Percentiles rank a stretch among this genome's conserved stretches.
These are phyloP conservation scores for Azemiops feae DNA, from an alignment of 2,113 vertebrate genomes.

Conservation along the genomic window DNA sequence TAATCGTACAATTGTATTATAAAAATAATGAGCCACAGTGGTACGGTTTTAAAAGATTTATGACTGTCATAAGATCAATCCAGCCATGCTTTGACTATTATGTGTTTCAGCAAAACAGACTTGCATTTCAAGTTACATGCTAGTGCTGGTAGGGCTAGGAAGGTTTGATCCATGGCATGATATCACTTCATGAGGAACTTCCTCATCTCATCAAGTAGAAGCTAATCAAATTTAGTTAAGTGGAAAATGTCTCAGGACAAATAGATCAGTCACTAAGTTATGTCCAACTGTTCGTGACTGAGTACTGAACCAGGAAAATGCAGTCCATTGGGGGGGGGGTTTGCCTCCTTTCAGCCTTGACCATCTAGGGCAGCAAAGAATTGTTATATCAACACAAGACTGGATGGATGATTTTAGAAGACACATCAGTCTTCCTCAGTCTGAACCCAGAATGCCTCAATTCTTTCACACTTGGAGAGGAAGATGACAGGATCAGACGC, in stretches of 20 bases:
- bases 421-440: neutral
- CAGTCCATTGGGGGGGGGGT: neutral
- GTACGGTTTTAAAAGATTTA: neutral
- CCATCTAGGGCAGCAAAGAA: neutral
- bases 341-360: neutral
- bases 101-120: neutral
- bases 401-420: neutral
- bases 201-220: neutral
- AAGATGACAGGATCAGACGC: conserved; percentile 25
- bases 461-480: neutral
- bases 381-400: neutral
- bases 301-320: neutral
- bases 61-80: neutral
- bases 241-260: neutral
- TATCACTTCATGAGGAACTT: neutral
- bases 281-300: neutral
- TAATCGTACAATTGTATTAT: neutral
- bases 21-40: neutral
- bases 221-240: neutral
- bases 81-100: neutral
- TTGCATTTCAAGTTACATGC: neutral
- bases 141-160: neutral
- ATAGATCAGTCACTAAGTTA: neutral
- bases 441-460: neutral
- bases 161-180: neutral